Evolutionary conservation across 1,140 invertebrate genomes (phyloP), one percentile per base, ranked within the genome.

Genomic region (Trichonephila clavipes): DNA sequence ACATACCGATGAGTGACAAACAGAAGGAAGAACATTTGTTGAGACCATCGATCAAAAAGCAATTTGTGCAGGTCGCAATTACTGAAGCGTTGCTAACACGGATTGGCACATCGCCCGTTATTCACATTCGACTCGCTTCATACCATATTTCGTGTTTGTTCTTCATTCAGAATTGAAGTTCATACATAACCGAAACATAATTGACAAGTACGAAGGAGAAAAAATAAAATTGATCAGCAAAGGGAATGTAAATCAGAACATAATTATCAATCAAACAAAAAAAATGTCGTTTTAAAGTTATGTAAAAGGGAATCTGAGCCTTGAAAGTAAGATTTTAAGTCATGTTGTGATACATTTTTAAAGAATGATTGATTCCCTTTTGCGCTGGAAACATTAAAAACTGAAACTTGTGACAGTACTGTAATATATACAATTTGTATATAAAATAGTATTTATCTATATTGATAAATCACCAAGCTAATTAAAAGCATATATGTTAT

Each of bases 1-100:
- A 77, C 72, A 77, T 28, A 18, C 28, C 28, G 14, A 77, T 77
- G 72, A 77, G 72, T 77, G 28, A 40, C 72, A 77, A 77, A 77
- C 72, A 77, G 72, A 77, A 77, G 72, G 72, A 77, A 77, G 72
- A 77, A 77, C 28, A 77, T 77, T 77, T 40, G 72, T 40, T 40
- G 6, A 77, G 72, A 77, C 72, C 72, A 77, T 77, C 72, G 72
- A 77, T 77, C 72, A 77, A 77, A 77, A 77, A 77, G 72, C 72
- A 77, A 77, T 77, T 77, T 77, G 72, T 14, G 16, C 72, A 77
- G 72, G 72, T 77, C 72, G 72, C 28, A 77, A 77, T 77, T 77
- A 77, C 72, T 16, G 72, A 77, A 77, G 72, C 72, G 72, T 1
- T 18, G 72, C 28, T 77, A 77, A 77, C 72, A 40, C 16, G 14